Percentiles rank a stretch among this genome's conserved stretches.
These are phyloP conservation scores for Hemitrygon akajei DNA, from an alignment of 2,797 vertebrate genomes.

Conservation along the genomic window DNA sequence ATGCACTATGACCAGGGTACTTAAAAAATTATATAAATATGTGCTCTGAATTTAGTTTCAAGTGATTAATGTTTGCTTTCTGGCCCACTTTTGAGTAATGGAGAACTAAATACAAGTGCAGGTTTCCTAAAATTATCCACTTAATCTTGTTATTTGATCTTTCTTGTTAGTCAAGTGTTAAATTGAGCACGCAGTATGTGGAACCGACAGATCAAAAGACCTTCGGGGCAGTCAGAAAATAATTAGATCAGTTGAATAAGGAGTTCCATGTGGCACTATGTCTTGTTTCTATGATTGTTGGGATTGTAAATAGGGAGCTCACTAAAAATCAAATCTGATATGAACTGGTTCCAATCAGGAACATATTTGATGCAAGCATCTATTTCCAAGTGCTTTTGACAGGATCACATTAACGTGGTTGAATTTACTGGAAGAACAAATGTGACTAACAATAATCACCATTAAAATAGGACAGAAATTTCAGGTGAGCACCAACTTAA, in stretches of 20 bases:
- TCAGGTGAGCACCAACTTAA: neutral
- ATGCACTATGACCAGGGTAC: conserved; percentile 2
- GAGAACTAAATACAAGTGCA: conserved; percentile 39
- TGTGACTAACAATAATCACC: neutral
- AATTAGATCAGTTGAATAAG: conserved; percentile 10
- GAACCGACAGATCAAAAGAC: conserved; percentile 34
- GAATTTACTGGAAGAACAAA: neutral
- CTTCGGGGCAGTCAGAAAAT: conserved; percentile 32
- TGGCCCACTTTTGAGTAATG: conserved; percentile 33
- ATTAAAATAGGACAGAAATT: neutral
- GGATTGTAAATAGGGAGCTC: neutral
- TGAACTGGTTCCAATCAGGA: neutral
- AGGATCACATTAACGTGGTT: neutral
- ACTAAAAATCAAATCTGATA: neutral
- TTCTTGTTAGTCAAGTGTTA: conserved; percentile 20
- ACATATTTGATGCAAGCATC: neutral
- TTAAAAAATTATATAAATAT: conserved; percentile 28
- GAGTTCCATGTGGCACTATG: conserved; percentile 33
- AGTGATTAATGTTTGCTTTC: conserved; percentile 2
- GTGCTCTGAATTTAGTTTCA: conserved; percentile 28
- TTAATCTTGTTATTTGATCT: conserved; percentile 40
- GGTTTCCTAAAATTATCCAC: conserved; percentile 38
- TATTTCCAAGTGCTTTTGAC: neutral
- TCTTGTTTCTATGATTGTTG: neutral
- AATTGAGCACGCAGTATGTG: conserved; percentile 33